Base-by-base conservation (phyloP, 2,113 vertebrate species). In the Nothoprocta pentlandii region DNA sequence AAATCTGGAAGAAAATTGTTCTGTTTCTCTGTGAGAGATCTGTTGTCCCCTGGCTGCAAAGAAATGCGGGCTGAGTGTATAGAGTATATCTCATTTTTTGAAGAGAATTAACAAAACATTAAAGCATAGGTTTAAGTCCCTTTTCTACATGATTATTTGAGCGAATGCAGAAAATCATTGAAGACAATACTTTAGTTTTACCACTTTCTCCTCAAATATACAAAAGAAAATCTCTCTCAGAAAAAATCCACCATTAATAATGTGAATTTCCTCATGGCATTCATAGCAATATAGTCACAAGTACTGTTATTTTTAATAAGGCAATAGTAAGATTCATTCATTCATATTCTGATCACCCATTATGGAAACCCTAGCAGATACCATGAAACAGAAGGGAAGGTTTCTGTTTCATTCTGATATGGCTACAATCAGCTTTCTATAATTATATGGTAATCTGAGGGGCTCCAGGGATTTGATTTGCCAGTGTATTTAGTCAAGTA, bases 61-160 rank as follows among this genome's bases (percentile, higher is more conserved):
- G 6, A 13, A 12, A 58, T 8, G 12, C 71, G 4, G 4, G 64
- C 28, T 78, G 9, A 0, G 0, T 10, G 5, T 42, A 8, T 5
- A 7, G 71, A 15, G 58, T 5, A 41, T 6, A 2, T 4, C 63
- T n/a, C 36, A 39, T 30, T 85, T 85, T 77, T 68, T 20, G 63
- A 30, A 56, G 1, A 74, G n/a, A 53, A 77, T 77, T 81, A 42
- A 3, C 8, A 64, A 85, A 78, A 3, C 34, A 49, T 68, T 85
- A 81, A 87, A 88, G 15, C 10, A 68, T 25, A 51, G 5, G 3
- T 10, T 41, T 80, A 56, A 16, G 28, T 3, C 59, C 25, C 13
- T 81, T 68, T 80, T 64, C 36, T 39, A 0, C 47, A 8, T 63
- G 2, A 4, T 30, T 56, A 74, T 26, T 13, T 74, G 13, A 81